Evolutionary conservation across 2,113 vertebrate species (phyloP).

Genomic region (Hydrochoerus hydrochaeris): DNA sequence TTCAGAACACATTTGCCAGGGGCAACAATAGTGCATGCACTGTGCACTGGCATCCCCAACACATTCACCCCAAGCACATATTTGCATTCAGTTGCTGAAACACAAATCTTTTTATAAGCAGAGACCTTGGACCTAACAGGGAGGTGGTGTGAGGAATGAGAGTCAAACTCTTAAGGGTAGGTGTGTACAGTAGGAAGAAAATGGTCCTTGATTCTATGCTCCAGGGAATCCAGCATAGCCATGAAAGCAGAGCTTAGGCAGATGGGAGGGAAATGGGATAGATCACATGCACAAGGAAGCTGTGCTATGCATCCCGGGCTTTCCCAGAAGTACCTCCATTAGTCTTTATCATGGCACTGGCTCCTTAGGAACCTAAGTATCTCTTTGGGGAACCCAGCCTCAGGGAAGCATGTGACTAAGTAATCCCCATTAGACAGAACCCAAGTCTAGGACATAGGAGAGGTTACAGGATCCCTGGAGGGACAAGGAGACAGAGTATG

Average conservation of each 20-base stretch:
- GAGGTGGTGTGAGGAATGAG: not conserved
- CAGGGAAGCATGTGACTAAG: not conserved
- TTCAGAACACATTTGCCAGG: too few relatives aligned
- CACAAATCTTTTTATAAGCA: not conserved
- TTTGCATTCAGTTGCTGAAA: too few relatives aligned
- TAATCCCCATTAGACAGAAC: not conserved
- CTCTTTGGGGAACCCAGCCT: not conserved
- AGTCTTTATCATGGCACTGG: not conserved
- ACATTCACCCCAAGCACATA: too few relatives aligned
- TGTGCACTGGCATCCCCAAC: too few relatives aligned
- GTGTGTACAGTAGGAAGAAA: not conserved
- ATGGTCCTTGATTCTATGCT: not conserved
- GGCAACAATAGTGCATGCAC: too few relatives aligned
- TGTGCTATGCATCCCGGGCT: not conserved
- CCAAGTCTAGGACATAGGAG: rapidly evolving
- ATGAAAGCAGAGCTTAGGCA: not conserved
- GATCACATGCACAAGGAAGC: not conserved
- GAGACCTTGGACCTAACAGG: too few relatives aligned
- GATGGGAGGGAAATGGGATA: not conserved
- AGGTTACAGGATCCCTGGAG: not conserved
- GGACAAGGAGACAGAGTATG: too few relatives aligned
- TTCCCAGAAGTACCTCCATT: not conserved
- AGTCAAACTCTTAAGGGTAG: not conserved
- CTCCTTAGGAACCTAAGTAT: not conserved
- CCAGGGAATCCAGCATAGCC: not conserved